Percentiles rank a stretch among this genome's conserved stretches.
Conservation (phyloP, 2,888 invertebrate genomes). For the Morpho helenor region DNA sequence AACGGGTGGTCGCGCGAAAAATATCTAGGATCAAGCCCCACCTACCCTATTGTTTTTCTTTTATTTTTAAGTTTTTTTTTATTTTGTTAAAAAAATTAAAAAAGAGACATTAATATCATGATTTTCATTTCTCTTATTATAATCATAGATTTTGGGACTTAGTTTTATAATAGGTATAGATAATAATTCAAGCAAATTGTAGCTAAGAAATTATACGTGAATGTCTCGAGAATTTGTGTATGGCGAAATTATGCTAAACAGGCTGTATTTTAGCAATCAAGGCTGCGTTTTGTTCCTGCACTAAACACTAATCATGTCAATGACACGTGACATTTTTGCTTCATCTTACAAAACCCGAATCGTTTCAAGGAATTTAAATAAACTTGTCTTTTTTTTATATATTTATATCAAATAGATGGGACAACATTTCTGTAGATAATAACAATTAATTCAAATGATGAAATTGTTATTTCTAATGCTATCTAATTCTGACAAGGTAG, state of each 20-base stretch:
- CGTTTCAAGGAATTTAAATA: slow-evolving; percentile 14
- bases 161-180: too few species aligned
- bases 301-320: slow-evolving; percentile 21
- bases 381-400: not conserved
- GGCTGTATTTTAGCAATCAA: not conserved
- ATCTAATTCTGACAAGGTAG: too few species aligned
- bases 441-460: too few species aligned
- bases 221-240: slow-evolving; percentile 21
- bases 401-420: too few species aligned
- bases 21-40: too few species aligned
- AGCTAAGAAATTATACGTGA: slow-evolving; percentile 18
- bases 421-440: not conserved
- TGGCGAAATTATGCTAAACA: slow-evolving; percentile 27
- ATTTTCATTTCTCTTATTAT: too few species aligned
- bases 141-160: too few species aligned
- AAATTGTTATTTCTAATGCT: too few species aligned
- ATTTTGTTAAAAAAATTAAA: too few species aligned
- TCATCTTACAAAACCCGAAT: slow-evolving; percentile 12
- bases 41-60: too few species aligned
- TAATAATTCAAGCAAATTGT: not conserved
- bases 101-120: not conserved
- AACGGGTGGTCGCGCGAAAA: too few species aligned
- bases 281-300: not conserved
- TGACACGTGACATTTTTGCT: slow-evolving; percentile 29
- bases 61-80: too few species aligned